Evolutionary conservation across 2,113 vertebrate genomes (phyloP), one percentile per base, ranked within the genome.

Genomic region (Turdus rufiventris): DNA sequence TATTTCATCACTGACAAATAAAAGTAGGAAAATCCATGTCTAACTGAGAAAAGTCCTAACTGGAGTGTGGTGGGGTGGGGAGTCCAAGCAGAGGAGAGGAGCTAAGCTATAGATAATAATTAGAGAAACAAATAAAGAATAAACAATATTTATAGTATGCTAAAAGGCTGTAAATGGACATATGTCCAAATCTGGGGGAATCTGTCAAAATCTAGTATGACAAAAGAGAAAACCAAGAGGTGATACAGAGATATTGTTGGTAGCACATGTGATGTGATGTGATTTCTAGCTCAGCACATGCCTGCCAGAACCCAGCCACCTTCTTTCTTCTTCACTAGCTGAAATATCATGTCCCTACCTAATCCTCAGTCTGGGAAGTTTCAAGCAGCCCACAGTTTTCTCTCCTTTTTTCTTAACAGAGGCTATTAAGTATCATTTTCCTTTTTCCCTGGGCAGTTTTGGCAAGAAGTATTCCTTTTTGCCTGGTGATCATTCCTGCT

Each of bases 201-300:
- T 85, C 65, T 42, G 16, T 58, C n/a, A 65, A 85, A 82, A 65
- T 65, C 33, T 40, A 65, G 31, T 13, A 5, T 40, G 40, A 84
- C 13, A 56, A 6, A 65, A 48, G 48, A 50, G 21, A 66, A 77
- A 45, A 34, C 4, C 23, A 24, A 29, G 53, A 58, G 9, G 8
- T 45, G 26, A 40, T 28, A 14, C 8, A 43, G 34, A 11, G 53
- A 3, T 81, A 16, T 8, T 66, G 31, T 26, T 56, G 33, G 14
- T 82, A 62, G 42, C 38, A 56, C 33, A 23, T 1, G 0, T 71
- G 31, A 17, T 1, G 0, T 71, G 31, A 17, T 0, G 0, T 58
- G 33, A 31, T 77, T 84, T 86, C 65, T 81, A 51, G 26, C 20
- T 71, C 6, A 5, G 15, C 29, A 13, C 2, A 9, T 3, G 3